Conservation (phyloP, 64 coral and sea anemone genomes). For the Montipora foliosa region DNA sequence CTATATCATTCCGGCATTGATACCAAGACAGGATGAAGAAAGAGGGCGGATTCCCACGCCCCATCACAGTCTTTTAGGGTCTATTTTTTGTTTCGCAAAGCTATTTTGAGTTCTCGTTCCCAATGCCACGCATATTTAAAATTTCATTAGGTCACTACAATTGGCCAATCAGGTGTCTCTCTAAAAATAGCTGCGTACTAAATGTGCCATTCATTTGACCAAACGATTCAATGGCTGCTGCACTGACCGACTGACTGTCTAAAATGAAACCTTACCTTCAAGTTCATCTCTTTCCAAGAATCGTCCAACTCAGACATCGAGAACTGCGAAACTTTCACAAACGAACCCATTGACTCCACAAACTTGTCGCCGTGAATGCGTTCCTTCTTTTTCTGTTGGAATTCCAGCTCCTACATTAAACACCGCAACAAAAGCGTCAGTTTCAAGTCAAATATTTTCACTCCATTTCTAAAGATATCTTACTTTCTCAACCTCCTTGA, state of each 20-base stretch:
- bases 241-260: background rate
- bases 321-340: conserved; percentile 90
- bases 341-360: conserved; percentile 73
- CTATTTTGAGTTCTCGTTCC: too few relatives aligned
- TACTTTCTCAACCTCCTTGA: conserved; percentile 98
- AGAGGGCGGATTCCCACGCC: too few relatives aligned
- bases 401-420: conserved; percentile 80
- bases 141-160: too few relatives aligned
- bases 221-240: background rate
- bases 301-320: conserved; percentile 85
- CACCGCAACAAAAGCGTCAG: background rate
- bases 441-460: background rate
- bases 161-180: too few relatives aligned
- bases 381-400: conserved; percentile 86
- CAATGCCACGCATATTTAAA: too few relatives aligned
- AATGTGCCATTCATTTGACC: background rate
- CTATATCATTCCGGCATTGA: too few relatives aligned
- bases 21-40: too few relatives aligned
- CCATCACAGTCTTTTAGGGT: too few relatives aligned
- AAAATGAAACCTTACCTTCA: conserved; percentile 48
- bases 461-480: background rate
- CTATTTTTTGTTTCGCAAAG: too few relatives aligned
- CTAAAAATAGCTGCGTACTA: too few relatives aligned
- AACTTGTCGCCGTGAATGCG: conserved; percentile 80
- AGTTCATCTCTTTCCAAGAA: conserved; percentile 97